Base-by-base conservation (phyloP, 2,888 invertebrate species). In the Xanthia icteritia region DNA sequence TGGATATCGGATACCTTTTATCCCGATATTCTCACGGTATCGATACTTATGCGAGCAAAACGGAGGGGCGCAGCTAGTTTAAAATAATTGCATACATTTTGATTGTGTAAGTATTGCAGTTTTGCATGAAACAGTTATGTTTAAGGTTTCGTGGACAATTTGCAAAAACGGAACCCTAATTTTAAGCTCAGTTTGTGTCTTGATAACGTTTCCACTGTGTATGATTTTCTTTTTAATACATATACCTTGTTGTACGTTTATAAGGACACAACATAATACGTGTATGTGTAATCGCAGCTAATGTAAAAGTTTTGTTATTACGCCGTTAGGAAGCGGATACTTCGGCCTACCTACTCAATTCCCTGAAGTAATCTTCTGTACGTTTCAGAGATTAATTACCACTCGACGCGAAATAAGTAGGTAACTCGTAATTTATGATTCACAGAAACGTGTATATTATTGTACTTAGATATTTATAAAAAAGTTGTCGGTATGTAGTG, bases 321-420 rank as follows among this genome's bases (percentile, higher is more conserved):
- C 63, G 48, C 39, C 60, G 61, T 66, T 73, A 45, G 48, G 65
- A 71, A 76, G 56, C 17, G 56, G 64, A 67, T 79, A 86, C 70
- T 76, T 83, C 39, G 56, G 42, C 73, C 70, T 67, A 64, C 85
- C 70, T 81, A 86, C 64, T 66, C 66, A 80, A 86, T 84, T 86
- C 87, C 87, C 87, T 75, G 75, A 84, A 80, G 84, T 84, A 85
- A 85, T 85, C 84, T 80, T 84, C 85, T 75, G 74, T 81, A 77
- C 69, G 69, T 77, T 84, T 85, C 84, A 70, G 74, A 75, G 84
- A 85, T 86, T 86, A 85, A 85, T 85, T 85, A 84, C 69, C 65
- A 72, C 76, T 84, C 72, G 58, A 69, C 73, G 81, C 39, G 56
- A 84, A 86, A 83, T 75, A 75, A 84, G 70, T 79, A 81, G 77